Evolutionary conservation across 2,888 invertebrate species (phyloP).

Genomic region (Maniola hyperantus): DNA sequence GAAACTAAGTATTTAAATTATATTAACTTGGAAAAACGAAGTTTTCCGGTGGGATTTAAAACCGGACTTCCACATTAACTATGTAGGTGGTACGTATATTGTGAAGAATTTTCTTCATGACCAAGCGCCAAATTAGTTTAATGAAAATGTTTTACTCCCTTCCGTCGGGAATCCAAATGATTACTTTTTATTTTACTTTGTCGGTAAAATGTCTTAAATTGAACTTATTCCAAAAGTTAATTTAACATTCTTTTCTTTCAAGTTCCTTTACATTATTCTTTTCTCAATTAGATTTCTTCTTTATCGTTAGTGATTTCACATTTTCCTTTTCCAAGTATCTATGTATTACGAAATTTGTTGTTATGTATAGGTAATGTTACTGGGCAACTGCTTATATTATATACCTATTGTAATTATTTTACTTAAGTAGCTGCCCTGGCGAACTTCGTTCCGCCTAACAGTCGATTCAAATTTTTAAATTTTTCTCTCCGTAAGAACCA

Average conservation of each 20-base stretch:
- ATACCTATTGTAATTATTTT: no score
- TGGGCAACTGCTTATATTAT: no score
- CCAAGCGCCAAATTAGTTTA: not conserved
- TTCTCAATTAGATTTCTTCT: not conserved
- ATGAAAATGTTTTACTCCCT: not conserved
- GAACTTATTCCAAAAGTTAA: not conserved
- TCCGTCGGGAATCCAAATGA: not conserved
- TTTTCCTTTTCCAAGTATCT: not conserved
- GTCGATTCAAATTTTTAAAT: no score
- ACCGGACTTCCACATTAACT: no score
- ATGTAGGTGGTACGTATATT: not conserved
- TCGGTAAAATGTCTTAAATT: not conserved
- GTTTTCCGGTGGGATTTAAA: no score
- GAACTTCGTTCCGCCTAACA: no score
- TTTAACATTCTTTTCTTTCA: not conserved
- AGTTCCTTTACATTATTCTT: not conserved
- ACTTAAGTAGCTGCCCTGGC: no score
- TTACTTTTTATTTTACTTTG: not conserved
- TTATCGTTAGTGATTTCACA: not conserved
- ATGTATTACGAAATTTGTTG: not conserved
- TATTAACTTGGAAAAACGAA: no score
- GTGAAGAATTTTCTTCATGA: not conserved
- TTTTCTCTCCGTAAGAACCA: no score
- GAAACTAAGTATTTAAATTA: no score
- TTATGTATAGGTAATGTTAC: not conserved